A percentile compares a stretch with the other conserved stretches of the same genome.
Conservation (phyloP, 2,113 vertebrate genomes). For the Pimephales promelas region DNA sequence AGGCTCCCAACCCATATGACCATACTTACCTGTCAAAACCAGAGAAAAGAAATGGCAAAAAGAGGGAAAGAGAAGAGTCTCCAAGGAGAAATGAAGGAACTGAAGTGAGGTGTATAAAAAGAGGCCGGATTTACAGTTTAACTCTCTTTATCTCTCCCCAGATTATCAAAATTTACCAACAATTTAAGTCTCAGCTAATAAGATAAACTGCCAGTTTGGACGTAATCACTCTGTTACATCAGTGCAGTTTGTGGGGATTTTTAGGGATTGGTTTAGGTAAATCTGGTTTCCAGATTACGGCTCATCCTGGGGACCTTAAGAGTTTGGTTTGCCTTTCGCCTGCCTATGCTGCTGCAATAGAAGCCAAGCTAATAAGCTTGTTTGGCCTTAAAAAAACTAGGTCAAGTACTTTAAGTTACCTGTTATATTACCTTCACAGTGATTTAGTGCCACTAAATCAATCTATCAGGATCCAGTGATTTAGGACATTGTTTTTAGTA, state of each 20-base stretch:
- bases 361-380: conserved; percentile 19
- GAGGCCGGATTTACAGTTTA: conserved; percentile 24
- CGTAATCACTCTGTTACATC: conserved; percentile 46
- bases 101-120: conserved; percentile 31
- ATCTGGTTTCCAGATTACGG: conserved; percentile 58
- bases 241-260: conserved; percentile 48
- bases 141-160: conserved; percentile 39
- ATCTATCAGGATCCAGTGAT: background rate
- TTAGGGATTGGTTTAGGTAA: conserved; percentile 42
- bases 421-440: background rate
- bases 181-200: conserved; percentile 43
- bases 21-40: conserved; percentile 29
- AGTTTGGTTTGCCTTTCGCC: conserved; percentile 12
- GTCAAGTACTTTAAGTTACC: background rate
- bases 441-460: no score
- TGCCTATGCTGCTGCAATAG: background rate
- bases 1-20: background rate
- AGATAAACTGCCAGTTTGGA: conserved; percentile 44
- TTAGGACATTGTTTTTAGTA: background rate
- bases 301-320: conserved; percentile 48
- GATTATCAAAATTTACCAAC: conserved; percentile 46
- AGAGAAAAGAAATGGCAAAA: conserved; percentile 7
- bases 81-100: background rate
- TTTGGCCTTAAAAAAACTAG: background rate
- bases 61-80: background rate